These are phyloP conservation scores for Nemotelus nigrinus DNA, from an alignment of 2,888 invertebrate genomes.

Conservation along the genomic window DNA sequence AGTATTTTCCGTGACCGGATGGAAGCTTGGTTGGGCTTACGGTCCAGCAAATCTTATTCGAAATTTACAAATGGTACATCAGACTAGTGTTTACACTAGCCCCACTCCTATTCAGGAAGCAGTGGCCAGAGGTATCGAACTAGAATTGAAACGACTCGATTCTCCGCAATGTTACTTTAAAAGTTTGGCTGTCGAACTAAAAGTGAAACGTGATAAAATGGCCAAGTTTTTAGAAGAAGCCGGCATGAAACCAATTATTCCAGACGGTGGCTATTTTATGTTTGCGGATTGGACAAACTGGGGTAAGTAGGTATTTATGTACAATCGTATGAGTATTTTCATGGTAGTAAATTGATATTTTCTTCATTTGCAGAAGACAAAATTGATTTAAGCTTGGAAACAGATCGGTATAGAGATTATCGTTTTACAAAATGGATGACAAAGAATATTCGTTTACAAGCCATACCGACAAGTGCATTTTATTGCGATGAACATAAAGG, in stretches of 20 bases:
- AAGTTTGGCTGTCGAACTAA: slow-evolving; percentile 77
- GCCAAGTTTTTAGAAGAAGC: slow-evolving; percentile 77
- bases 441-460: slow-evolving; percentile 89
- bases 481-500: slow-evolving; percentile 82
- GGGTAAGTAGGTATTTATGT: slow-evolving; percentile 66
- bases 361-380: slow-evolving; percentile 67
- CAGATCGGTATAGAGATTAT: slow-evolving; percentile 83
- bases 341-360: neutral
- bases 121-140: slow-evolving; percentile 87
- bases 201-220: slow-evolving; percentile 82
- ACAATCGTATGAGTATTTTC: too few relatives aligned
- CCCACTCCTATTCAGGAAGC: slow-evolving; percentile 93
- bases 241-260: slow-evolving; percentile 90
- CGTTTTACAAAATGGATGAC: slow-evolving; percentile 96
- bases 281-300: slow-evolving; percentile 89
- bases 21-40: slow-evolving; percentile 97
- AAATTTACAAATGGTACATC: slow-evolving; percentile 88
- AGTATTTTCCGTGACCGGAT: slow-evolving; percentile 97
- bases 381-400: slow-evolving; percentile 75
- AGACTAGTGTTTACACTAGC: slow-evolving; percentile 93
- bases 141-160: slow-evolving; percentile 77
- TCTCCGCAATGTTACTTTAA: slow-evolving; percentile 85
- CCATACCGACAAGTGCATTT: slow-evolving; percentile 95
- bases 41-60: slow-evolving; percentile 83
- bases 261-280: slow-evolving; percentile 98